Evolutionary conservation across 2,888 invertebrate genomes (phyloP), one percentile per base, ranked within the genome.

Genomic region (Perithous albicinctus): DNA sequence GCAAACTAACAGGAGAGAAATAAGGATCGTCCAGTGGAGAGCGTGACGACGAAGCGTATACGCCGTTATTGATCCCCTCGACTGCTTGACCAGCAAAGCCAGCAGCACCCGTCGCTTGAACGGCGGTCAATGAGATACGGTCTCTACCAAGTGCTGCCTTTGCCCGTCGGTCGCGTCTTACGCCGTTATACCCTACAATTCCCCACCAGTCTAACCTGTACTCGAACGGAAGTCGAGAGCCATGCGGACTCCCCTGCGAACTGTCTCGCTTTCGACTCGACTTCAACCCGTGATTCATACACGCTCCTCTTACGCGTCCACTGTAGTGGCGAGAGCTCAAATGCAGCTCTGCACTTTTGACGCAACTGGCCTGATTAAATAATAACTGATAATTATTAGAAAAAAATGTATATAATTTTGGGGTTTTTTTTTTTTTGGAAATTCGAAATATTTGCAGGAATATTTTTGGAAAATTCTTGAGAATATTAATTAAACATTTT

Each of bases 51-150:
- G 69, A 70, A 32, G 26, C 56, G 74, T 46, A 32, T 54, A 48
- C 48, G 20, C 64, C 41, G 84, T 86, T 90, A 90, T 90, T 87
- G 90, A 90, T 90, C 89, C 89, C 87, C 85, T 77, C 79, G 75
- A n/a, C 83, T 78, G 81, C 64, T n/a, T 78, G 66, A 46, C 78
- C 73, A 78, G 69, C n/a, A n/a, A n/a, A n/a, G n/a, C n/a, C 79
- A 70, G 73, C 78, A 67, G n/a, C 67, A 56, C 46, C 78, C 75
- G 84, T 84, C 82, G 85, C 90, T n/a, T 90, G 92, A 92, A 92
- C 92, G 89, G 87, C 91, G 92, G 91, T 92, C 92, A 92, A 92
- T 92, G 91, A 92, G 92, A 92, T 91, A 92, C 92, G 90, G 91
- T 89, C 87, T 90, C 86, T 88, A 87, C 89, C 87, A 86, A 84